These are phyloP conservation scores for Thymelicus acteon DNA, from an alignment of 2,888 invertebrate species.

Conservation along the genomic window DNA sequence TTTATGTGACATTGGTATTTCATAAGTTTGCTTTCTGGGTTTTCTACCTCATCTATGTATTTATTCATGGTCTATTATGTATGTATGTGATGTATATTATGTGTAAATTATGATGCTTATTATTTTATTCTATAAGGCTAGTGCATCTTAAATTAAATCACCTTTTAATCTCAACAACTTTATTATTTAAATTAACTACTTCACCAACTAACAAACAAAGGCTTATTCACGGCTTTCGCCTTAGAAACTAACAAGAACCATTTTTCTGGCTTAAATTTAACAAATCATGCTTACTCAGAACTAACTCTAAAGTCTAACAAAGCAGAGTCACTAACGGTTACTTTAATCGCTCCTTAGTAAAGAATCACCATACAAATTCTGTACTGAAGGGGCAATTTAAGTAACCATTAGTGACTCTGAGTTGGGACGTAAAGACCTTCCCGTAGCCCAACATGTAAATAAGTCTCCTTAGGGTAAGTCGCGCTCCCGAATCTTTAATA, in stretches of 20 bases:
- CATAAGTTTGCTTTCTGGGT: no score
- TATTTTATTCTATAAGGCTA: not conserved
- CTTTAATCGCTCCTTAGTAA: no score
- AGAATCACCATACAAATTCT: no score
- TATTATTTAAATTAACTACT: not conserved
- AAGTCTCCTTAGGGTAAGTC: no score
- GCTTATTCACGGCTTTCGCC: slow-evolving; percentile 31
- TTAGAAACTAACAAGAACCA: slow-evolving; percentile 24
- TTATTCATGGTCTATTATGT: not conserved
- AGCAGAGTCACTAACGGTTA: no score
- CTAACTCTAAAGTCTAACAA: no score
- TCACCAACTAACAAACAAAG: slow-evolving; percentile 2
- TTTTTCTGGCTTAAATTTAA: slow-evolving; percentile 39
- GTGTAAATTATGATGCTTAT: not conserved
- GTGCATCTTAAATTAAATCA: not conserved
- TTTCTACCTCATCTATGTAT: not conserved
- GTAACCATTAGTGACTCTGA: no score
- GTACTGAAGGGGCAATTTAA: no score
- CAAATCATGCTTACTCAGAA: slow-evolving; percentile 40
- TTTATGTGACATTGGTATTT: no score
- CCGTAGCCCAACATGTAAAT: no score
- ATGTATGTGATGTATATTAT: not conserved
- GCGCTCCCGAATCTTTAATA: no score
- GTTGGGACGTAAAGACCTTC: no score
- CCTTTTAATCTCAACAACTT: not conserved